These are phyloP conservation scores for Trigoniulus corallinus DNA, from an alignment of 1,140 invertebrate species.

Conservation along the genomic window DNA sequence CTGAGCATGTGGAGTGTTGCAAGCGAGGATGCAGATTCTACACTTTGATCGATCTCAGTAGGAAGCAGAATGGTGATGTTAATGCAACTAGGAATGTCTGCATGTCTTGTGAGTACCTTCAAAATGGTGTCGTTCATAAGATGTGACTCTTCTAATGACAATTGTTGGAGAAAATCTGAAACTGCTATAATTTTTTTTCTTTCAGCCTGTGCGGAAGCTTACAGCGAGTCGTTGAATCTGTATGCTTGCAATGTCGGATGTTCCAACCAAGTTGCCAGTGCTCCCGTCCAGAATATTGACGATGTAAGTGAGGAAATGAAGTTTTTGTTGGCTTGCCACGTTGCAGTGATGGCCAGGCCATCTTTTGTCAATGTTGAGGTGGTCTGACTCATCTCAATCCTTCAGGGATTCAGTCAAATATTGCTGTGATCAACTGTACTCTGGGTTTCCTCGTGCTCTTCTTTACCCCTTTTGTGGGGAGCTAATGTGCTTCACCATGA, in stretches of 20 bases:
- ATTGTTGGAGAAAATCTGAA: background rate
- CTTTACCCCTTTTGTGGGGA: no score
- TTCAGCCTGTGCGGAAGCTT: conserved; percentile 16
- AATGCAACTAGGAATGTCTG: conserved; percentile 18
- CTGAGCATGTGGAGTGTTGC: conserved; percentile 11
- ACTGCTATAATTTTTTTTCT: conserved; percentile 8
- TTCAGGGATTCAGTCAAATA: no score
- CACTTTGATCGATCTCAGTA: conserved; percentile 18
- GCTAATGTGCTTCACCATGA: no score
- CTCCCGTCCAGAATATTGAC: background rate
- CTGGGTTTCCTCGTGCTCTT: no score
- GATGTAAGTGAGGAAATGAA: background rate
- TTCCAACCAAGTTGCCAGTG: conserved; percentile 12
- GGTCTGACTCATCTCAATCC: no score
- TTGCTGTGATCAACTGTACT: no score
- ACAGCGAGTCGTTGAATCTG: conserved; percentile 13
- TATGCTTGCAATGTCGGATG: conserved; percentile 17
- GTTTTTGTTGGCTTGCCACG: no score
- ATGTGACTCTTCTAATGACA: background rate
- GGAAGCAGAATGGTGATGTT: conserved; percentile 13
- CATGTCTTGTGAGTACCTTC: conserved; percentile 15
- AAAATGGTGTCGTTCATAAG: background rate
- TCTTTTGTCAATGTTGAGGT: no score
- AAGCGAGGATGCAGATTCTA: conserved; percentile 20
- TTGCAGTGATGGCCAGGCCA: no score